phyloP scores from a whole-genome alignment of 2,888 invertebrate genomes.

The Automeris io region DNA sequence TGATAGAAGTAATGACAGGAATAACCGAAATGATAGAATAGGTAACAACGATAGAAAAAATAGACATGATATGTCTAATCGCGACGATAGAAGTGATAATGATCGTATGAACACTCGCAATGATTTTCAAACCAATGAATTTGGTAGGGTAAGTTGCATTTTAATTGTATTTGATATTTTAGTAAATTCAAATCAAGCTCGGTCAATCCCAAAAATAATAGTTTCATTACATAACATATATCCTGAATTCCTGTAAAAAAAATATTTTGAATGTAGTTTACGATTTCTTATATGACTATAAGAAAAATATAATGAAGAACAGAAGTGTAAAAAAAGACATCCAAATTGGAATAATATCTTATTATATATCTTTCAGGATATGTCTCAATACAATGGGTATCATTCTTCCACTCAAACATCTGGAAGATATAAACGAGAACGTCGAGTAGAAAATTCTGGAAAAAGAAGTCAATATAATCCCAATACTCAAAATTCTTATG shows the following conservation, averaged over 20 bases:
- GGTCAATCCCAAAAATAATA: neutral
- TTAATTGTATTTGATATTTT: neutral
- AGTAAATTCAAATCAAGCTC: neutral
- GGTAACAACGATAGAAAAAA: constrained; percentile 19
- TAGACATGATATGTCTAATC: constrained; percentile 7
- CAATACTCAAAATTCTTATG: constrained; percentile 36
- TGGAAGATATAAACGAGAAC: constrained; percentile 50
- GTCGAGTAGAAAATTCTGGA: constrained; percentile 50
- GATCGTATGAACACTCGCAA: constrained; percentile 31
- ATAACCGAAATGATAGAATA: constrained; percentile 22
- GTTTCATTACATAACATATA: neutral
- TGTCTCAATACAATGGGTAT: constrained; percentile 31
- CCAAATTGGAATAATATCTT: too few species aligned
- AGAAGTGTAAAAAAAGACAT: too few species aligned
- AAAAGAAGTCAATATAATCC: constrained; percentile 67
- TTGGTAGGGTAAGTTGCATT: constrained; percentile 40
- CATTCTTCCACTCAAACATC: constrained; percentile 34
- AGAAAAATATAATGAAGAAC: too few species aligned
- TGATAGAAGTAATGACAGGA: constrained; percentile 23
- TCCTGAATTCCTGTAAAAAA: too few species aligned
- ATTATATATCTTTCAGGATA: constrained; percentile 28
- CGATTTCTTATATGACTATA: too few species aligned
- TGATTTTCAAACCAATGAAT: constrained; percentile 42
- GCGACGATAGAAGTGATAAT: constrained; percentile 15
- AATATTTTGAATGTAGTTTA: too few species aligned